phyloP scores from a whole-genome alignment of 2,888 invertebrate species.

The Cyclophora punctaria region DNA sequence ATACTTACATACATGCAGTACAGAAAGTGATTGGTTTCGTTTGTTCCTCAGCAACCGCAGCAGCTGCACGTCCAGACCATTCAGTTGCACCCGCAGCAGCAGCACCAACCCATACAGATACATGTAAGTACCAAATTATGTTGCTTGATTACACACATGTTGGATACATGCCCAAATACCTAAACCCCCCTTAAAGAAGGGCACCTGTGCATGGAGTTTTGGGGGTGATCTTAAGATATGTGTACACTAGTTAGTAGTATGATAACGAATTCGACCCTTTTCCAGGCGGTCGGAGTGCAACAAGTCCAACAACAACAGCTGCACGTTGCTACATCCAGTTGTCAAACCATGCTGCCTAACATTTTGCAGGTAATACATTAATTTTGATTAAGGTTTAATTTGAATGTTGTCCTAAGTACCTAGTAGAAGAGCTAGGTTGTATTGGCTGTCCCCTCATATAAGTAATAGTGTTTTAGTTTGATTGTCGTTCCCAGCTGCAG shows the following conservation, averaged over 20 bases:
- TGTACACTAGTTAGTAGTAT: no score
- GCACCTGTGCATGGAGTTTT: no score
- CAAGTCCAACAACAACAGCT: conserved; percentile 68
- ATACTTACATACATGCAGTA: no score
- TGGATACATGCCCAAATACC: no score
- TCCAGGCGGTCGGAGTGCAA: conserved; percentile 66
- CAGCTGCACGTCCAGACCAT: conserved; percentile 68
- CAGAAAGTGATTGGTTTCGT: background rate
- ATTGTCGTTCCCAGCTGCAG: conserved; percentile 38
- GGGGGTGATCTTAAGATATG: no score
- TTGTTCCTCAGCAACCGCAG: conserved; percentile 48
- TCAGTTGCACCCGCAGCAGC: conserved; percentile 69
- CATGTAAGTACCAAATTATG: conserved; percentile 46
- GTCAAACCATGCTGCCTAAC: conserved; percentile 68
- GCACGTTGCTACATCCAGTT: conserved; percentile 65
- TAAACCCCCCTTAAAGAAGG: no score
- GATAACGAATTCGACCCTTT: background rate
- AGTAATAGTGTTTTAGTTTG: background rate
- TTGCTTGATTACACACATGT: no score
- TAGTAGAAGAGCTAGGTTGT: no score
- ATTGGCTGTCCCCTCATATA: no score
- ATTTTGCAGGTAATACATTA: conserved; percentile 53
- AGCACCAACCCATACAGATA: conserved; percentile 69
- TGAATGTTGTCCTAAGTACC: no score
- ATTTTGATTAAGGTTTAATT: no score